A percentile compares a stretch with the other conserved stretches of the same genome.
Evolutionary conservation across 2,113 vertebrate species (phyloP).

Genomic region (Thomomys bottae): DNA sequence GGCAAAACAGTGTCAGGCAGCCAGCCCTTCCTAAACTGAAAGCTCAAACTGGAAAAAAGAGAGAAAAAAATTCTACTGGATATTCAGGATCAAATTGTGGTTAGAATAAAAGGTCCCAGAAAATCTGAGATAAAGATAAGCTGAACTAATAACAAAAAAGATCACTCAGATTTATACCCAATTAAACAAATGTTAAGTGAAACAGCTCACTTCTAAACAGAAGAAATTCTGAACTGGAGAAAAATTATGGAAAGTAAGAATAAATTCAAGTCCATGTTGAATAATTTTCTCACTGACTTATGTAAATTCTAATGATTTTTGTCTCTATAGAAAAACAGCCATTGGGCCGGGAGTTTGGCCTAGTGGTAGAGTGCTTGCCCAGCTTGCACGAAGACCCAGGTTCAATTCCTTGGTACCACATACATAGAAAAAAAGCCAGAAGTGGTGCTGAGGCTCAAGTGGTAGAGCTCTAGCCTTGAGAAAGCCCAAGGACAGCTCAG

Average conservation of each 20-base stretch:
- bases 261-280: slow-evolving; percentile 33
- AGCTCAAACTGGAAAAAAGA: background rate
- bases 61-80: background rate
- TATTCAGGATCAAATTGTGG: slow-evolving; percentile 31
- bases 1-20: slow-evolving; percentile 46
- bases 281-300: slow-evolving; percentile 36
- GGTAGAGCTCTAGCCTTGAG: no score
- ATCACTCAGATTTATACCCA: slow-evolving; percentile 6
- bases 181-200: slow-evolving; percentile 46
- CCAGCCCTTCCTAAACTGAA: slow-evolving; percentile 27
- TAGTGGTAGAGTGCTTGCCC: no score
- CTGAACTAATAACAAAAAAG: slow-evolving; percentile 42
- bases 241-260: slow-evolving; percentile 30
- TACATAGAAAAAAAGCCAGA: no score
- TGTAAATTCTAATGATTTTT: background rate
- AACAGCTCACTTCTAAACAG: background rate
- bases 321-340: slow-evolving; percentile 4
- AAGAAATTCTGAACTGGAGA: slow-evolving; percentile 42
- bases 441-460: no score
- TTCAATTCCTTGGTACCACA: no score
- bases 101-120: slow-evolving; percentile 16
- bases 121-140: slow-evolving; percentile 54
- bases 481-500: no score
- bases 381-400: no score
- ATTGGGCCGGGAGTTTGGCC: no score